Conservation (phyloP, 1,140 invertebrate genomes). For the Lucilia cuprina region DNA sequence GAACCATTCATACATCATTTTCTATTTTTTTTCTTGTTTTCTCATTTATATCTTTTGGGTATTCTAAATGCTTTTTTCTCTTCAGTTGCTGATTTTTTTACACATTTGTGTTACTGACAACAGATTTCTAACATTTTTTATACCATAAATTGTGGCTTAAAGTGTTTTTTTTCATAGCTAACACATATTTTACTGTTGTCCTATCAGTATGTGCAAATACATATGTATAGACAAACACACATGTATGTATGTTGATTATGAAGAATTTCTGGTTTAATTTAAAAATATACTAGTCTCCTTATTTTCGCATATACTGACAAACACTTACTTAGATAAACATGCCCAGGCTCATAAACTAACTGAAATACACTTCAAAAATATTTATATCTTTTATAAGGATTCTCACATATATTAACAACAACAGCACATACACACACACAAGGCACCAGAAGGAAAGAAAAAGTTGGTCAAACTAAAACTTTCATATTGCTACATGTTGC, state of each 20-base stretch:
- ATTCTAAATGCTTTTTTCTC: neutral
- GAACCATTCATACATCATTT: neutral
- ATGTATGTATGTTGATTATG: neutral
- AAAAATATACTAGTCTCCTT: neutral
- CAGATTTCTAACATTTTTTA: slow-evolving; percentile 2
- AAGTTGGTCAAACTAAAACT: slow-evolving; percentile 6
- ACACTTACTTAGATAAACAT: neutral
- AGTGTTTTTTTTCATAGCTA: neutral
- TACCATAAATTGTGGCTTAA: slow-evolving; percentile 6
- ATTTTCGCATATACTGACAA: neutral
- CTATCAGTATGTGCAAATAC: neutral
- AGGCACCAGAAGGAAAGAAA: neutral
- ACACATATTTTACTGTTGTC: neutral
- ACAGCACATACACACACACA: neutral
- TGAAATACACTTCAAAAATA: neutral
- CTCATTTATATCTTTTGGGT: neutral
- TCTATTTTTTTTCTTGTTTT: neutral
- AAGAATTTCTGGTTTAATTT: slow-evolving; percentile 7
- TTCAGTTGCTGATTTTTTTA: neutral
- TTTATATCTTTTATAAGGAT: slow-evolving; percentile 4
- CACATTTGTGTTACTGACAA: neutral
- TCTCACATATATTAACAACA: neutral
- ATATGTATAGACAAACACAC: no score
- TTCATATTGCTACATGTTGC: neutral
- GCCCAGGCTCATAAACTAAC: neutral